Evolutionary conservation across 92 coral and sea anemone species (phyloP), one percentile per base, ranked within the genome.

Genomic region (Palythoa caribaeorum): DNA sequence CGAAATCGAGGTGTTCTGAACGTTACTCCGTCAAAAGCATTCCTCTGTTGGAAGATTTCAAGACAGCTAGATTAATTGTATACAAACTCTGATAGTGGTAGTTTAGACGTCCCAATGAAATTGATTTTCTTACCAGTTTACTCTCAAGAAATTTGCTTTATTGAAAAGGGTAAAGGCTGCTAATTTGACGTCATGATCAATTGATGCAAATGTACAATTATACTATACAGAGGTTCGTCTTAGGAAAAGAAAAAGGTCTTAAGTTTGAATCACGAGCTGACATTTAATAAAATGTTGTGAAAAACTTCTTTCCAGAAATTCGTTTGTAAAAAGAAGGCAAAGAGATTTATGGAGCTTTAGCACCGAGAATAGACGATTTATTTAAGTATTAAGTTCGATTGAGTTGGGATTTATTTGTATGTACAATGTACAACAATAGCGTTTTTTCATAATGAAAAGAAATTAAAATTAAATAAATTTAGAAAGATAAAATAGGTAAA

Each of bases 391-490:
- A 28, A 20, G 14, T 76, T 76, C 40, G 8, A 13, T 51, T 9
- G 63, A 76, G 35, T 36, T 9, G 47, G 62, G 63, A 68, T 52
- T 21, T 52, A 14, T 6, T 35, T 8, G 47, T 54, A 54, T 21
- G 83, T 77, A 77, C 83, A 36, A 55, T 77, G 69, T 77, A 77
- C 66, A 54, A 28, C 0, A 77, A 77, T 54, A 36, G 35, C 83
- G 83, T 77, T 77, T 77, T 75, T 77, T 77, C 83, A 54, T 36
- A 77, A 20, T 77, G 83, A 77, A 77, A 77, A 77, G 10, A 53
- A 17, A 36, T 28, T 35, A 9, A 44, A 40, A 19, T 14, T 8
- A 73, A 16, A 44, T 2, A 1, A 15, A 16, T 59, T 44, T 44
- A 44, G 50, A 6, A 44, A 8, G 50, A 44, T 44, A 44, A 44